Conservation (phyloP, 2,888 invertebrate genomes). For the Chesias legatella region DNA sequence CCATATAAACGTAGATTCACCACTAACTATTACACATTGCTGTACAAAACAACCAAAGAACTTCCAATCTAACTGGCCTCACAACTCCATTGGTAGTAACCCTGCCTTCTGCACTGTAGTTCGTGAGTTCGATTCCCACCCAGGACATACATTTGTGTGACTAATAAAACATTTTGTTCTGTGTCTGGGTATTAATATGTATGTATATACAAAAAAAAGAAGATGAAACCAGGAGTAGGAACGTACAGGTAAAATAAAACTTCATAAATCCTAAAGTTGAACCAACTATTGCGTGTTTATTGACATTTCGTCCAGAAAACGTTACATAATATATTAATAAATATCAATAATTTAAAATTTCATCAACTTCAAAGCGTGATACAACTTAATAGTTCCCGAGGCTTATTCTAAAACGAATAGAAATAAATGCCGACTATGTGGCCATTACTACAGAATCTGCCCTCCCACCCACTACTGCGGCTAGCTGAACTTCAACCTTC, state of each 20-base stretch:
- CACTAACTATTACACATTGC: too few relatives aligned
- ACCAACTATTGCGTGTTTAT: constrained; percentile 81
- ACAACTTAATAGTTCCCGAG: constrained; percentile 65
- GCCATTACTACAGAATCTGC: constrained; percentile 67
- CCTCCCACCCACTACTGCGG: constrained; percentile 23
- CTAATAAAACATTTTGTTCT: too few relatives aligned
- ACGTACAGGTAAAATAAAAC: constrained; percentile 45
- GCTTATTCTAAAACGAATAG: constrained; percentile 80
- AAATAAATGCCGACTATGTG: constrained; percentile 77
- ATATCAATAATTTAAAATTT: constrained; percentile 61
- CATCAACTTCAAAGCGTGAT: constrained; percentile 69
- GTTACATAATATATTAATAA: constrained; percentile 62
- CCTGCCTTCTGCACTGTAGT: too few relatives aligned
- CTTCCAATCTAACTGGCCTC: too few relatives aligned
- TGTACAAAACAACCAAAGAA: too few relatives aligned
- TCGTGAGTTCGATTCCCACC: too few relatives aligned
- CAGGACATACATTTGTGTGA: too few relatives aligned
- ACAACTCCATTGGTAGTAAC: too few relatives aligned
- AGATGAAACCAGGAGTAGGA: too few relatives aligned
- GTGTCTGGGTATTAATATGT: too few relatives aligned
- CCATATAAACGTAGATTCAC: too few relatives aligned
- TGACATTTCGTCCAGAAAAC: constrained; percentile 76
- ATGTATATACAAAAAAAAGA: too few relatives aligned
- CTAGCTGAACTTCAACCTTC: constrained; percentile 19
- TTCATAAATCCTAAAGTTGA: constrained; percentile 62